Evolutionary conservation across 2,113 vertebrate species (phyloP), one percentile per base, ranked within the genome.

Genomic region (Mustelus asterias): DNA sequence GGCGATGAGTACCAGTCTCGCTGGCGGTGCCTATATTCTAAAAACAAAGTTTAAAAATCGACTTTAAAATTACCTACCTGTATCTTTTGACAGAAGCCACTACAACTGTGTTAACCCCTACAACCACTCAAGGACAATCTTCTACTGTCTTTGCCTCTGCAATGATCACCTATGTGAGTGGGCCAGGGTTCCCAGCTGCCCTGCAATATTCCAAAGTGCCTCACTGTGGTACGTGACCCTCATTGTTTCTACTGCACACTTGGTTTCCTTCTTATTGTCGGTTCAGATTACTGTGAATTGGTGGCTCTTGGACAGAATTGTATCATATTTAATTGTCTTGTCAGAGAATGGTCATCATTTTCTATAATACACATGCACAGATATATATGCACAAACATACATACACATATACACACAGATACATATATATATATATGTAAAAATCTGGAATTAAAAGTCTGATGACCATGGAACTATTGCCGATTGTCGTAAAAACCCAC

Each of bases 151-250:
- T 72, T 95, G 41, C 69, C 69, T 95, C 94, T 18, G 69, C 94
- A 24, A 95, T 95, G 67, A 72, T 72, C 44, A 95, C 69, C 69
- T 76, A 95, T 18, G 67, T 95, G 24, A 95, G 70, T 54, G 69
- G 69, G 41, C 69, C 69, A 33, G 69, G 69, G 33, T 95, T 95
- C 14, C 69, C 94, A 54, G 69, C 94, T 70, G 44, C 67, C 24
- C 70, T 72, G 76, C 41, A 60, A 65, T 67, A 72, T 72, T 72
- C 94, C 26, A 69, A 95, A 14, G 20, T 24, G 6, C 24, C 93
- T 44, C 67, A 44, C 24, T 72, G 94, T 54, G 67, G 94, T 95
- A 72, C 7, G 94, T 72, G 37, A 70, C 26, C 24, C 10, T 54
- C 67, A 54, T 54, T 72, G 69, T 54, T 26, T 26, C 67, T 48